Evolutionary conservation across 2,797 vertebrate genomes (phyloP).

Genomic region (Acanthurus lineatus): DNA sequence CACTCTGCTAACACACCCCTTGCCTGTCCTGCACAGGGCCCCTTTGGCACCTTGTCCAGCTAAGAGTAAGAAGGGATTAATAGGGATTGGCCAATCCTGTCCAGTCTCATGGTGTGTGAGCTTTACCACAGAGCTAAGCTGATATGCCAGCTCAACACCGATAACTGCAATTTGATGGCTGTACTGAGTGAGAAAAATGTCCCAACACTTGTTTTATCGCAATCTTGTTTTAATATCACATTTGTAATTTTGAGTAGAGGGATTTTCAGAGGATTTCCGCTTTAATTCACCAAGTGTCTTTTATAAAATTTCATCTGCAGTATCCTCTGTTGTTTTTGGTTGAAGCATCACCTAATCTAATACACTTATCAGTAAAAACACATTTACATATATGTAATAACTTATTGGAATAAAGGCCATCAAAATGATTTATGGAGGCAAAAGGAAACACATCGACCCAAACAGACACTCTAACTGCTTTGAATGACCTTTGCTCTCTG

Average conservation of each 20-base stretch:
- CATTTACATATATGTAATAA: background rate
- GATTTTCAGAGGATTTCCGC: background rate
- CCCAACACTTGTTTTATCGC: background rate
- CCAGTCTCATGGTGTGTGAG: conserved; percentile 74
- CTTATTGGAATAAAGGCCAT: background rate
- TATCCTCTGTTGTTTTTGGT: background rate
- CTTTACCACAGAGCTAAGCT: conserved; percentile 68
- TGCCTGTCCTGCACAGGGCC: conserved; percentile 61
- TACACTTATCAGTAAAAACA: background rate
- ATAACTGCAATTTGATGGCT: conserved; percentile 59
- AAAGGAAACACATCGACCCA: background rate
- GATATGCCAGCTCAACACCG: conserved; percentile 53
- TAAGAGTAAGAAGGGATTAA: conserved; percentile 82
- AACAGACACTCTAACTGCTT: conserved; percentile 14
- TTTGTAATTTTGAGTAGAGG: background rate
- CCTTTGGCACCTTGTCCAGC: conserved; percentile 71
- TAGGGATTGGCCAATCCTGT: conserved; percentile 78
- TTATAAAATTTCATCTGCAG: background rate
- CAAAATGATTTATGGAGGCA: background rate
- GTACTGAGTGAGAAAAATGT: conserved; percentile 17
- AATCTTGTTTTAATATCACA: background rate
- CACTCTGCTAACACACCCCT: conserved; percentile 50
- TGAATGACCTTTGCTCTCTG: conserved; percentile 19
- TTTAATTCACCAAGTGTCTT: background rate
- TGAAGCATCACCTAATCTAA: background rate